Base-by-base conservation (phyloP, 2,888 invertebrate species). In the Calliscelio sp. region DNA sequence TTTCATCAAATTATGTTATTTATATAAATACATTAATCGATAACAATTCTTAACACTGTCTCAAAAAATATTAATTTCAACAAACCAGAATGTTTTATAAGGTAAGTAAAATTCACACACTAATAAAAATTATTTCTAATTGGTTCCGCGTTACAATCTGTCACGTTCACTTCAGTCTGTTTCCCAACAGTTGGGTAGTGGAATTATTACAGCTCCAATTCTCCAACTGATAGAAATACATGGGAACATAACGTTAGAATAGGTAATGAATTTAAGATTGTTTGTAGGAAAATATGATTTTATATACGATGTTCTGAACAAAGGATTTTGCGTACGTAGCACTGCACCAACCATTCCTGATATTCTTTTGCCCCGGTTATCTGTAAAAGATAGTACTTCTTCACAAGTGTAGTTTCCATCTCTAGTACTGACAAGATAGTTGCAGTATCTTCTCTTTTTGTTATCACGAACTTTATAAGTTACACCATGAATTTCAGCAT, bases 341-440 rank as follows among this genome's bases (percentile, higher is more conserved):
- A 28, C 2, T 0, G 41, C 38, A 7, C 70, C 55, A 25, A 70
- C 1, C 1, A 57, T 70, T 11, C 70, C 57, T 18, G 24, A 44
- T 1, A 70, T 20, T 18, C 6, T 22, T 8, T 25, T 11, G 7
- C 25, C 57, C 0, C 28, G 16, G 6, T 28, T 44, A 20, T 70
- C 25, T 70, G 0, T 24, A 24, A 70, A 70, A 25, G 41, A 25
- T 11, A 70, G 18, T 24, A 70, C 41, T 41, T 57, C 44, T 70
- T 70, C 57, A 20, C 44, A 70, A 18, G 16, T 55, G 18, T 18
- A 55, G 2, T 11, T 8, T 0, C 70, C 55, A 7, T 28, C n/a
- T 1, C 22, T 57, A n/a, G 41, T 20, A 14, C 4, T 24, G 1
- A 70, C 10, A 7, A 70, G 18, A 28, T 55, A 68, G 14, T 68